These are phyloP conservation scores for Alosa alosa DNA, from an alignment of 2,113 vertebrate species.

Conservation along the genomic window DNA sequence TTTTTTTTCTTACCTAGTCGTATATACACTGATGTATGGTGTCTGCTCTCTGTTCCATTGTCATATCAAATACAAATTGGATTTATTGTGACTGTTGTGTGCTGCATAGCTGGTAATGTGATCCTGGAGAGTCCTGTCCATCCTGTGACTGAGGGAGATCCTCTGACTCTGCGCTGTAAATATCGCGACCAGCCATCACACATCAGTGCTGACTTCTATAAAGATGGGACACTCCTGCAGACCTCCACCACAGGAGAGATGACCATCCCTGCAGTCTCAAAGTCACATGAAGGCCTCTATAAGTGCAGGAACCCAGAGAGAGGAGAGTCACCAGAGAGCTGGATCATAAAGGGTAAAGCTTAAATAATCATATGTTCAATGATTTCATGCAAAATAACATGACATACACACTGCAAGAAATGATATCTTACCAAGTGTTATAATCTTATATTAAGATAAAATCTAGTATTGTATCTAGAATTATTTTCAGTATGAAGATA, in stretches of 20 bases:
- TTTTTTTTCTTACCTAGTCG: no score
- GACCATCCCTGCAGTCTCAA: conserved; percentile 42
- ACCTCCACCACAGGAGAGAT: conserved; percentile 27
- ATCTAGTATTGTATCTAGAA: no score
- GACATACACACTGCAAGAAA: no score
- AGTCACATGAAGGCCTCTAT: conserved; percentile 52
- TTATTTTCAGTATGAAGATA: no score
- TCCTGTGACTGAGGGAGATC: conserved; percentile 48
- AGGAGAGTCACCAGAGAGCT: not conserved
- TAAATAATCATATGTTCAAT: no score
- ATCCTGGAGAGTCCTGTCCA: conserved; percentile 49
- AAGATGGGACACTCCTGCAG: not conserved
- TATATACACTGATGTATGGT: no score
- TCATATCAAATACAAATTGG: no score
- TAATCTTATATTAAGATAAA: no score
- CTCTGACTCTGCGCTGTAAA: conserved; percentile 48
- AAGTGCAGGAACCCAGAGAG: conserved; percentile 31
- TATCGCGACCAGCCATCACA: rapidly evolving
- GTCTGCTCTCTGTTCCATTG: no score
- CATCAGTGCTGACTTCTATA: not conserved
- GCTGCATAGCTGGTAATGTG: not conserved
- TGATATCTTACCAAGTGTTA: no score
- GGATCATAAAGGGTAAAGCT: not conserved
- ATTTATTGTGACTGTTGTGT: not conserved
- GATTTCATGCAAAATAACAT: no score